Evolutionary conservation across 2,797 vertebrate genomes (phyloP).

Genomic region (Anomalospiza imberbis): DNA sequence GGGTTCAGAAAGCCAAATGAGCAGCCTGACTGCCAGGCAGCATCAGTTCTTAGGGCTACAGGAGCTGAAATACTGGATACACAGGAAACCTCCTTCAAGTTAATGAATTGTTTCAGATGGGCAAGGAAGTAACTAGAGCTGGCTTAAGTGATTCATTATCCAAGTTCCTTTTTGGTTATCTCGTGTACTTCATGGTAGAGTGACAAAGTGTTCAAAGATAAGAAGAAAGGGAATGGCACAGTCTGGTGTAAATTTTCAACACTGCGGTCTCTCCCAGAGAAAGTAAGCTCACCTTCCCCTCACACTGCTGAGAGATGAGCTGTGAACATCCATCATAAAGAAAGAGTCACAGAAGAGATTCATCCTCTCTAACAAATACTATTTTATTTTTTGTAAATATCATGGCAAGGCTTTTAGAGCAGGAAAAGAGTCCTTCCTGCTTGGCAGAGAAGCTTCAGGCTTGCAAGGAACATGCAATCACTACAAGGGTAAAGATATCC

Average conservation of each 20-base stretch:
- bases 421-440: background rate
- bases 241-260: background rate
- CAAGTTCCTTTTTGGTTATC: background rate
- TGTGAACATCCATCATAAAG: background rate
- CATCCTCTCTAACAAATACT: background rate
- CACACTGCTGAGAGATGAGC: background rate
- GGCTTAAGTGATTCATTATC: background rate
- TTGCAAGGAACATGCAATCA: background rate
- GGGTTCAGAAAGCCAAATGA: background rate
- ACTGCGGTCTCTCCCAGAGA: background rate
- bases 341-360: background rate
- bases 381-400: background rate
- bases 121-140: background rate
- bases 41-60: background rate
- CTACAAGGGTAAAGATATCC: background rate
- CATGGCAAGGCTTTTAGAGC: background rate
- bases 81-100: background rate
- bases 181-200: background rate
- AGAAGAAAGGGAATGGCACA: background rate
- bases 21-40: background rate
- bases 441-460: background rate
- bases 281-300: background rate
- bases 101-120: background rate
- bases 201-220: slow-evolving; percentile 1
- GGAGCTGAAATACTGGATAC: background rate